phyloP scores from a whole-genome alignment of 2,888 invertebrate genomes.

The Sphaeridia pumilis region DNA sequence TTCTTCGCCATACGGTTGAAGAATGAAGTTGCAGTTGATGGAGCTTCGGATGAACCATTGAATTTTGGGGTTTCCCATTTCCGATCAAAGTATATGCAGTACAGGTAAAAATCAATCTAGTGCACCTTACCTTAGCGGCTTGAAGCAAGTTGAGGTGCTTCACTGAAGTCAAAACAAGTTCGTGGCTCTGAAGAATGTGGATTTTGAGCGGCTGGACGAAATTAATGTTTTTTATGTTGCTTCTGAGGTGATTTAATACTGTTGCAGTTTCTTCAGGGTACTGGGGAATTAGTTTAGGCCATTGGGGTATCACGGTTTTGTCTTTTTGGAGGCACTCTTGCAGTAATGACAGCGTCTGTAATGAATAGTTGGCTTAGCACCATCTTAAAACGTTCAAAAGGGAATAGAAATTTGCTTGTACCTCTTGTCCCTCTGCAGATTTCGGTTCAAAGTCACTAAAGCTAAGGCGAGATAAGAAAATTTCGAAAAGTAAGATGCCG shows the following conservation, averaged over 20 bases:
- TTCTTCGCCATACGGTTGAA: no score
- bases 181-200: slow-evolving; percentile 32
- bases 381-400: neutral
- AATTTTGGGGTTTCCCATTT: no score
- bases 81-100: neutral
- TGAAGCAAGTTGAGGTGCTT: slow-evolving; percentile 31
- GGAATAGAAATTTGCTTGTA: slow-evolving; percentile 2
- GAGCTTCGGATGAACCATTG: no score
- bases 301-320: slow-evolving; percentile 19
- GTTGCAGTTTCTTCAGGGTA: slow-evolving; percentile 28
- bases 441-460: slow-evolving; percentile 25
- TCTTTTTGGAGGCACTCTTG: slow-evolving; percentile 32
- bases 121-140: slow-evolving; percentile 32
- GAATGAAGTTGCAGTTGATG: no score
- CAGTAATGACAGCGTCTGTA: slow-evolving; percentile 28
- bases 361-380: neutral
- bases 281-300: slow-evolving; percentile 25
- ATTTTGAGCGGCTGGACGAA: slow-evolving; percentile 27
- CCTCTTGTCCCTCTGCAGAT: slow-evolving; percentile 31
- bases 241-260: slow-evolving; percentile 29
- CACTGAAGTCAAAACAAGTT: slow-evolving; percentile 35
- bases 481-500: slow-evolving; percentile 24
- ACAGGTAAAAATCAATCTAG: neutral
- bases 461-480: slow-evolving; percentile 30
- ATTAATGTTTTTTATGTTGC: slow-evolving; percentile 23